Evolutionary conservation across 1,140 invertebrate species (phyloP).

Genomic region (Trichonephila inaurata): DNA sequence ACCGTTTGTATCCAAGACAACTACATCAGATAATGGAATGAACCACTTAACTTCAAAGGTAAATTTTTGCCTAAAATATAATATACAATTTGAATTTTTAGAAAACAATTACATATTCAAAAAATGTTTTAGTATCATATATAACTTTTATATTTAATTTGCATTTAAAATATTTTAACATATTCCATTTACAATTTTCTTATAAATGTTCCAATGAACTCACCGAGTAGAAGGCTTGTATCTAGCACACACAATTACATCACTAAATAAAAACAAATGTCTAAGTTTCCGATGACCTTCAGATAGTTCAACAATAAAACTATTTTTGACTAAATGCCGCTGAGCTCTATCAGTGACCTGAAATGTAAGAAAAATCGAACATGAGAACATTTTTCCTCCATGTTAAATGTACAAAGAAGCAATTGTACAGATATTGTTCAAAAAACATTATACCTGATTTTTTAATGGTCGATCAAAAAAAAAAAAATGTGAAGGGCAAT

Average conservation of each 20-base stretch:
- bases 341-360: slow-evolving; percentile 90
- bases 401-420: too few species aligned
- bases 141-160: too few species aligned
- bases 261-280: slow-evolving; percentile 96
- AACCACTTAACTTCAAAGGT: slow-evolving; percentile 96
- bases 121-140: too few species aligned
- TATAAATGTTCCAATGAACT: not conserved
- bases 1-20: slow-evolving; percentile 60
- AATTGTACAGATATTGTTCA: too few species aligned
- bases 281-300: slow-evolving; percentile 93
- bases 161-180: too few species aligned
- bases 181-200: not conserved
- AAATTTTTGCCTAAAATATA: slow-evolving; percentile 88
- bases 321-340: slow-evolving; percentile 94
- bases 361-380: not conserved
- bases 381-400: not conserved
- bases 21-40: slow-evolving; percentile 85
- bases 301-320: slow-evolving; percentile 94
- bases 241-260: slow-evolving; percentile 96
- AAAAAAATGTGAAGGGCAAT: too few species aligned
- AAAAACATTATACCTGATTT: too few species aligned
- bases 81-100: not conserved
- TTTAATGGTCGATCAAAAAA: too few species aligned
- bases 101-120: not conserved
- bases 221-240: slow-evolving; percentile 86